phyloP scores from a whole-genome alignment of 2,888 invertebrate genomes.

The Leucania comma region DNA sequence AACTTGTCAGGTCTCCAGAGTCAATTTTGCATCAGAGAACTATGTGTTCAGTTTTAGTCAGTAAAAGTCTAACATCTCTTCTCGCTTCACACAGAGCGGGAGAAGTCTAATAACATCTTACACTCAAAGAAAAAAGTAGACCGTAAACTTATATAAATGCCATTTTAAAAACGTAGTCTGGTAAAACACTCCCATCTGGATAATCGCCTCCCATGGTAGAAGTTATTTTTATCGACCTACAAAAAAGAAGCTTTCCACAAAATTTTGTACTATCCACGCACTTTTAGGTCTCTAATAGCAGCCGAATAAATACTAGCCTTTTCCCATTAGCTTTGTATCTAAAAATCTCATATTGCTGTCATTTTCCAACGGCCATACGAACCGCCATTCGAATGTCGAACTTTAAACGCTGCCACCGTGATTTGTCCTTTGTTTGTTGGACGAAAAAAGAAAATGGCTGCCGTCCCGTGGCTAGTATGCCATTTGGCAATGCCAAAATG shows the following conservation, averaged over 20 bases:
- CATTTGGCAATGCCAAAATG: conserved; percentile 2
- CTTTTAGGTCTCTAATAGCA: not conserved
- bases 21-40: no score
- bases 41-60: no score
- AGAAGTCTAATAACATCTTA: no score
- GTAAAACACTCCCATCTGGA: no score
- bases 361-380: conserved; percentile 32
- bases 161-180: no score
- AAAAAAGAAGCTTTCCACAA: not conserved
- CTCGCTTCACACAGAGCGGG: no score
- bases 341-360: conserved; percentile 27
- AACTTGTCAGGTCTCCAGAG: no score
- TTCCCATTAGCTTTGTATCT: conserved; percentile 31
- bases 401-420: conserved; percentile 32
- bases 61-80: no score
- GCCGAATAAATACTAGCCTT: conserved; percentile 16
- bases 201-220: no score
- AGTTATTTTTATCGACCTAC: no score
- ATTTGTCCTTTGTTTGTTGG: conserved; percentile 43
- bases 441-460: conserved; percentile 29
- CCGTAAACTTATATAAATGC: no score
- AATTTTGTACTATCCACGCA: not conserved
- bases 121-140: no score
- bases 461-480: conserved; percentile 2
- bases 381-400: conserved; percentile 36